Percentiles rank a stretch among this genome's conserved stretches.
Conservation (phyloP, 2,113 vertebrate genomes). For the Ageneiosus marmoratus region DNA sequence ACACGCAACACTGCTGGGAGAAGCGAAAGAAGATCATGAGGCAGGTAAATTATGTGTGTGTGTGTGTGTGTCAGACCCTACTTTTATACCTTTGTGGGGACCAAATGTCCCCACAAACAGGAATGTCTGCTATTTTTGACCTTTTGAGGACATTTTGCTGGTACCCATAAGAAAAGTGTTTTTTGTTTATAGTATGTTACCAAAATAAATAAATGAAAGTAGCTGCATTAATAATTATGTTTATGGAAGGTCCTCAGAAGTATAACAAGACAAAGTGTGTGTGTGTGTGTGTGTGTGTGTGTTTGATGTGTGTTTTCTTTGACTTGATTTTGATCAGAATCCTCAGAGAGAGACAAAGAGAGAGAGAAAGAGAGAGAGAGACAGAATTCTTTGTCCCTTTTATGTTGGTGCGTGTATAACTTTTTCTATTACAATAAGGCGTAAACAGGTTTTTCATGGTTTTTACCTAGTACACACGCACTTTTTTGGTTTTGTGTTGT, state of each 20-base stretch:
- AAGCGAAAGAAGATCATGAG: background rate
- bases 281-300: constrained; percentile 5
- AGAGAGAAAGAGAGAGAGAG: background rate
- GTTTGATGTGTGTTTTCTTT: background rate
- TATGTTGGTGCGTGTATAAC: background rate
- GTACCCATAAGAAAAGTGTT: no score
- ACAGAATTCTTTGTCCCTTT: no score
- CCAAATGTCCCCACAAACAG: no score
- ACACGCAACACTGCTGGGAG: background rate
- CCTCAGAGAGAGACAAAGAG: background rate
- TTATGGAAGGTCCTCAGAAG: no score
- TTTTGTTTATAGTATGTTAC: no score
- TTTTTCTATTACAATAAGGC: background rate
- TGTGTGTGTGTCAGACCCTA: background rate
- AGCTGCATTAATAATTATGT: no score
- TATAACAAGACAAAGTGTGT: background rate
- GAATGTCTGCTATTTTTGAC: no score
- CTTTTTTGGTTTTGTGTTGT: background rate
- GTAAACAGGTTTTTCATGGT: background rate
- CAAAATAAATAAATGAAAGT: no score
- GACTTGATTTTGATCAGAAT: constrained; percentile 4
- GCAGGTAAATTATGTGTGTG: background rate
- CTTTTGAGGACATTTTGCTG: no score
- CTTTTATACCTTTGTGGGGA: no score
- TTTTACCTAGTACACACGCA: background rate